phyloP scores from a whole-genome alignment of 2,113 vertebrate species.

The Corythaixoides concolor region DNA sequence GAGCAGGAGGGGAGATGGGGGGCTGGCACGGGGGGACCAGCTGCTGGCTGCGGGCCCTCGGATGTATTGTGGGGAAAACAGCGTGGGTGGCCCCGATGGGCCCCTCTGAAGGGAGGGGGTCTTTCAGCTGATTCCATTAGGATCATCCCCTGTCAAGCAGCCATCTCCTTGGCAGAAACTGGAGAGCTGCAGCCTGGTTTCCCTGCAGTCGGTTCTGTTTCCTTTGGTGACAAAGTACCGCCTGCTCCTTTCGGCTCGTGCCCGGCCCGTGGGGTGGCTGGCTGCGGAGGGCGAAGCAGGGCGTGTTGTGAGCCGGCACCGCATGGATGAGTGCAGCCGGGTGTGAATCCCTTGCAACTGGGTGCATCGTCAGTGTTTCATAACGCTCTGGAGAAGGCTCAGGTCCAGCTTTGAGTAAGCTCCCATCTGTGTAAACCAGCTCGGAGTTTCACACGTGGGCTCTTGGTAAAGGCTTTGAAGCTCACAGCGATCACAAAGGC shows the following conservation, averaged over 20 bases:
- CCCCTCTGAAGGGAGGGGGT: too few relatives aligned
- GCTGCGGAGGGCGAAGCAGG: neutral
- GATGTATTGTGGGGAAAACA: neutral
- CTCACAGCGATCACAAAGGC: fast-evolving
- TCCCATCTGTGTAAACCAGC: neutral
- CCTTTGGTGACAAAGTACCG: neutral
- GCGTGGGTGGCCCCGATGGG: neutral
- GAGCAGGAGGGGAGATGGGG: too few relatives aligned
- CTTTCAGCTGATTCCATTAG: neutral
- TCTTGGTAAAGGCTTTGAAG: neutral
- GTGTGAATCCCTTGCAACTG: neutral
- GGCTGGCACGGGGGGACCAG: too few relatives aligned
- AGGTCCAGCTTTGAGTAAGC: neutral
- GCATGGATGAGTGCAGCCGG: neutral
- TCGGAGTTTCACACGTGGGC: fast-evolving
- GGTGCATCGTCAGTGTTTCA: fast-evolving
- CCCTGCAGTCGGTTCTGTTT: neutral
- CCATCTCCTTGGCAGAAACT: neutral
- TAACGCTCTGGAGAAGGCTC: neutral
- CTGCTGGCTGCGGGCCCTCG: neutral
- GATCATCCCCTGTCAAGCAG: neutral
- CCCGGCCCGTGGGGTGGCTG: neutral
- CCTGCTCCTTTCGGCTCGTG: fast-evolving
- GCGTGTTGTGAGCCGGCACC: neutral
- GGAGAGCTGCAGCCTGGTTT: neutral